A percentile compares a stretch with the other conserved stretches of the same genome.
These are phyloP conservation scores for Drosophila busckii DNA, from an alignment of 1,140 invertebrate genomes.

Conservation along the genomic window DNA sequence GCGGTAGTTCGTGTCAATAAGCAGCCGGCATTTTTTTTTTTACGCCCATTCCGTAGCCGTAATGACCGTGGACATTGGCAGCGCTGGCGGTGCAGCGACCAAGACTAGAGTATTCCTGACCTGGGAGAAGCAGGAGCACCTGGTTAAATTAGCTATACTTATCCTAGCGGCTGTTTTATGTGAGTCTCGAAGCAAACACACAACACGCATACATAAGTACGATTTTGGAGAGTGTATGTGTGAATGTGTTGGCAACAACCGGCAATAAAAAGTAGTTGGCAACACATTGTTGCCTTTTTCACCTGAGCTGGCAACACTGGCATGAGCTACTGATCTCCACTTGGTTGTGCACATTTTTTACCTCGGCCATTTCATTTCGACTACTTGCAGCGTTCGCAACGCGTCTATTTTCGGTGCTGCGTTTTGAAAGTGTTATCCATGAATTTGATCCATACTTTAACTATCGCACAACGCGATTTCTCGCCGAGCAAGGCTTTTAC, in stretches of 20 bases:
- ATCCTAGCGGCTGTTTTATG: conserved; percentile 95
- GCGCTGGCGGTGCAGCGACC: conserved; percentile 4
- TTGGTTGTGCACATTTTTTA: conserved; percentile 35
- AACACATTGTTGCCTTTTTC: too few relatives aligned
- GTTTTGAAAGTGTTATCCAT: conserved; percentile 98
- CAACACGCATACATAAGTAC: conserved; percentile 2
- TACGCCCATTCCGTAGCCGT: conserved; percentile 3
- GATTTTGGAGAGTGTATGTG: conserved; percentile 9
- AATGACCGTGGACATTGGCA: conserved; percentile 55
- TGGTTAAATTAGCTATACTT: conserved; percentile 94
- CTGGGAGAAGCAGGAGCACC: conserved; percentile 94
- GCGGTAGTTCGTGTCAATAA: too few relatives aligned
- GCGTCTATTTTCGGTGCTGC: conserved; percentile 95
- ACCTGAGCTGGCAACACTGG: too few relatives aligned
- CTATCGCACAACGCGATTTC: conserved; percentile 96
- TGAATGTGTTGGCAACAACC: too few relatives aligned
- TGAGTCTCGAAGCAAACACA: conserved; percentile 83
- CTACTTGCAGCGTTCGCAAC: conserved; percentile 92
- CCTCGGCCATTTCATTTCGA: conserved; percentile 39
- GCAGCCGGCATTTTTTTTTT: conserved; percentile 34
- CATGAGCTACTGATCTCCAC: too few relatives aligned
- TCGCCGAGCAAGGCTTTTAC: conserved; percentile 98
- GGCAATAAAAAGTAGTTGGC: too few relatives aligned
- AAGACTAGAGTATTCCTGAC: conserved; percentile 42
- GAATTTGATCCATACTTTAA: conserved; percentile 99